Evolutionary conservation across 2,113 vertebrate species (phyloP).

Genomic region (Rhegmatorhina hoffmannsi): DNA sequence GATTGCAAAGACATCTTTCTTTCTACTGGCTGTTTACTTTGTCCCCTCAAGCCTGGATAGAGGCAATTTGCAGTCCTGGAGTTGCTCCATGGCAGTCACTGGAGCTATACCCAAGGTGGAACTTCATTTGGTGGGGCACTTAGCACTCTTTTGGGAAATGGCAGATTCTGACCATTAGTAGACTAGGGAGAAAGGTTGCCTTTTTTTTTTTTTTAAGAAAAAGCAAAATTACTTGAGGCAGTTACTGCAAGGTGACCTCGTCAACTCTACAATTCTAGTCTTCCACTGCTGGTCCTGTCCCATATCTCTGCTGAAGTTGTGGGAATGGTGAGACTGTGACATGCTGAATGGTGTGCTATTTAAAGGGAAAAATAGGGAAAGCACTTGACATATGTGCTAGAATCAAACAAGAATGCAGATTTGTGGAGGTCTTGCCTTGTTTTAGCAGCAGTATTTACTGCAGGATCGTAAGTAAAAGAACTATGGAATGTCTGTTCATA

Average conservation of each 20-base stretch:
- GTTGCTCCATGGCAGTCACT: neutral
- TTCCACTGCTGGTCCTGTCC: neutral
- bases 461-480: neutral
- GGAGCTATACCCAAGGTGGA: neutral
- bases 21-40: neutral
- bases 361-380: slow-evolving; percentile 8
- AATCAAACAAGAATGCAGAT: neutral
- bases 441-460: slow-evolving; percentile 13
- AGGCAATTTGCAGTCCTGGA: neutral
- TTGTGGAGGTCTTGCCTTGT: slow-evolving; percentile 19
- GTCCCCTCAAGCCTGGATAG: neutral
- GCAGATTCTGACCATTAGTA: neutral
- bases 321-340: slow-evolving; percentile 41
- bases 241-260: neutral
- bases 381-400: neutral
- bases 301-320: slow-evolving; percentile 12
- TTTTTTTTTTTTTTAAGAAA: neutral
- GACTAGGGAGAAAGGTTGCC: neutral
- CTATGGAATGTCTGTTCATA: neutral
- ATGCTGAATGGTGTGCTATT: slow-evolving; percentile 28
- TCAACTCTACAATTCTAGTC: neutral
- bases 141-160: slow-evolving; percentile 11
- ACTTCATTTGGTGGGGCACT: neutral
- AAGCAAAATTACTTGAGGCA: slow-evolving; percentile 2
- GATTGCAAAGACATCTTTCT: slow-evolving; percentile 3